Evolutionary conservation across 2,113 vertebrate species (phyloP).

Genomic region (Calyptomena viridis): DNA sequence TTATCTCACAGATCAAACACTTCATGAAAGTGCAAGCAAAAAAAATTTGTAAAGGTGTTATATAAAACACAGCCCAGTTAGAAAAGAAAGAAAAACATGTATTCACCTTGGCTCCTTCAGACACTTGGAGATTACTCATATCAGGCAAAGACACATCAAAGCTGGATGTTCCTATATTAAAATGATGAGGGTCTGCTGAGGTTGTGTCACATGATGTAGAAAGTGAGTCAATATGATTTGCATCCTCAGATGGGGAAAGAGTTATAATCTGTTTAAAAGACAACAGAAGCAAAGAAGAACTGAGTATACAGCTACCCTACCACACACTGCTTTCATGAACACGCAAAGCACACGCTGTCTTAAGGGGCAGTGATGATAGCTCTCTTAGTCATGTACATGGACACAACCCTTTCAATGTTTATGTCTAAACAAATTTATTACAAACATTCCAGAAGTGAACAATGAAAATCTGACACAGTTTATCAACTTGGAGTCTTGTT

Average conservation of each 20-base stretch:
- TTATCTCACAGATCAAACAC: neutral
- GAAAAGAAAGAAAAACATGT: conserved; percentile 68
- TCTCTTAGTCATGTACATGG: neutral
- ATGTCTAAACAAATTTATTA: neutral
- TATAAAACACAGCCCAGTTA: conserved; percentile 17
- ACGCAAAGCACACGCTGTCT: neutral
- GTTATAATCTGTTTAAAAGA: conserved; percentile 83
- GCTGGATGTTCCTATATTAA: conserved; percentile 79
- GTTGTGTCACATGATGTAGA: conserved; percentile 77
- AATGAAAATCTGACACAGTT: neutral
- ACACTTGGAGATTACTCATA: conserved; percentile 88
- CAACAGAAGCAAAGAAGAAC: neutral
- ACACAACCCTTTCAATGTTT: neutral
- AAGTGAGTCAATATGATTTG: conserved; percentile 79
- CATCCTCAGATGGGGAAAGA: conserved; percentile 87
- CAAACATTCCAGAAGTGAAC: neutral
- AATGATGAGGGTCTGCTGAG: conserved; percentile 77
- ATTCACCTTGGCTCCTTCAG: conserved; percentile 89
- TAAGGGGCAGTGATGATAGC: neutral
- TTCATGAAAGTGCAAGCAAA: neutral
- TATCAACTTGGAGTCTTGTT: neutral
- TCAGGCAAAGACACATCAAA: conserved; percentile 84
- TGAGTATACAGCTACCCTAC: neutral
- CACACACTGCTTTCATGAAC: neutral
- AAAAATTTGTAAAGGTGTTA: neutral